A percentile compares a stretch with the other conserved stretches of the same genome.
These are phyloP conservation scores for Idaea biselata DNA, from an alignment of 2,888 invertebrate species.

Conservation along the genomic window DNA sequence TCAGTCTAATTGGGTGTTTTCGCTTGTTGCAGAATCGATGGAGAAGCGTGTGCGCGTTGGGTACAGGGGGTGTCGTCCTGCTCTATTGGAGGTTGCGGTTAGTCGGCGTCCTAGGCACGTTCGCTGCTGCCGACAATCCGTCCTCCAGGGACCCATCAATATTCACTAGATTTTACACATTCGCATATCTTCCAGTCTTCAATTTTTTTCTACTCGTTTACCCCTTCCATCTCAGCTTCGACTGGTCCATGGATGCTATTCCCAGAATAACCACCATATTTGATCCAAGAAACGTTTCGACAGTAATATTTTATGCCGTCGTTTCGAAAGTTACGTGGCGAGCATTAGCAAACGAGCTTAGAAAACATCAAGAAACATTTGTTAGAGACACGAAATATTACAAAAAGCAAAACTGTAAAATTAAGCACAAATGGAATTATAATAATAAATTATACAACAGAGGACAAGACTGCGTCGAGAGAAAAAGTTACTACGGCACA, in stretches of 20 bases:
- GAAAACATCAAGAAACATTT: slow-evolving; percentile 55
- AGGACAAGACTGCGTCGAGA: slow-evolving; percentile 65
- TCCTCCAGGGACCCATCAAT: slow-evolving; percentile 92
- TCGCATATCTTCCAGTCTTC: slow-evolving; percentile 94
- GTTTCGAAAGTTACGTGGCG: slow-evolving; percentile 68
- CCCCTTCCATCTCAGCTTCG: slow-evolving; percentile 95
- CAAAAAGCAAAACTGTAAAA: slow-evolving; percentile 66
- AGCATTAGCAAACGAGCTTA: slow-evolving; percentile 60
- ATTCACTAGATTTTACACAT: slow-evolving; percentile 92
- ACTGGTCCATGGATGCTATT: slow-evolving; percentile 99
- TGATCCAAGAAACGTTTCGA: slow-evolving; percentile 90
- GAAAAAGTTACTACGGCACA: slow-evolving; percentile 61
- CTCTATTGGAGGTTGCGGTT: slow-evolving; percentile 89
- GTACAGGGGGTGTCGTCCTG: slow-evolving; percentile 84
- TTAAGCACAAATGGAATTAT: slow-evolving; percentile 70
- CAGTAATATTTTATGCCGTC: slow-evolving; percentile 86
- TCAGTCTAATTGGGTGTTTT: slow-evolving; percentile 28
- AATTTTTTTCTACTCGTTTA: slow-evolving; percentile 93
- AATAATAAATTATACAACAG: slow-evolving; percentile 64
- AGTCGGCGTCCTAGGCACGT: slow-evolving; percentile 88
- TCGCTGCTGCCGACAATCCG: slow-evolving; percentile 97
- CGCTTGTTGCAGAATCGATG: slow-evolving; percentile 84
- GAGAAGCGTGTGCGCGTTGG: slow-evolving; percentile 85
- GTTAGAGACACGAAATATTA: slow-evolving; percentile 60
- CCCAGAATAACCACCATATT: slow-evolving; percentile 89